A percentile compares a stretch with the other conserved stretches of the same genome.
These are phyloP conservation scores for Oreocharis arfaki DNA, from an alignment of 2,113 vertebrate species.

Conservation along the genomic window DNA sequence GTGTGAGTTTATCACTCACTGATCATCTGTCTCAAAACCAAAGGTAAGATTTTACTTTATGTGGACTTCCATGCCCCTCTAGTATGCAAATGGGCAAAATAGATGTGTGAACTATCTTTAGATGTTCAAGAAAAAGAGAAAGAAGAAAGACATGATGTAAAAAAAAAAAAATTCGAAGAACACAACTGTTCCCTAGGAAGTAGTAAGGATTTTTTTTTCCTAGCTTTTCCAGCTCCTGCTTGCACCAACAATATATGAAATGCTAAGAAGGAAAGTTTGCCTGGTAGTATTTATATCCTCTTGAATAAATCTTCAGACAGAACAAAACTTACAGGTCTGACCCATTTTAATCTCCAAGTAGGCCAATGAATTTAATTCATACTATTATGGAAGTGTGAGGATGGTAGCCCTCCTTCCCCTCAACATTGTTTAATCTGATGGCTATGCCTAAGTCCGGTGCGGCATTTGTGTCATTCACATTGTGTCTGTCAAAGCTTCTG, in stretches of 20 bases:
- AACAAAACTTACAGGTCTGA: not conserved
- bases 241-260: not conserved
- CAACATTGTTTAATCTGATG: not conserved
- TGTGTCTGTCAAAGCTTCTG: not conserved
- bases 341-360: not conserved
- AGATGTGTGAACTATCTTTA: not conserved
- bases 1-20: not conserved
- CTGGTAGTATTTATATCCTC: not conserved
- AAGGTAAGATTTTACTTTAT: not conserved
- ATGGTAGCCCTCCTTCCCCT: not conserved
- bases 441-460: fast-evolving
- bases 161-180: not conserved
- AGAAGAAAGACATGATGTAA: not conserved
- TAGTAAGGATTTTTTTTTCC: not conserved
- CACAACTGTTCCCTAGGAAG: not conserved
- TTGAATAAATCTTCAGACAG: not conserved
- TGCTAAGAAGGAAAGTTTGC: not conserved
- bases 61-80: not conserved
- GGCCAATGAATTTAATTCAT: not conserved
- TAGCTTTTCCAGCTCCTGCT: not conserved
- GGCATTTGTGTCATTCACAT: not conserved
- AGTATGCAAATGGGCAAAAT: not conserved
- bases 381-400: not conserved
- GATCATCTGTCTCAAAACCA: not conserved
- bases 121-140: not conserved